Evolutionary conservation across 2,888 invertebrate genomes (phyloP).

Genomic region (Agriopis aurantiaria): DNA sequence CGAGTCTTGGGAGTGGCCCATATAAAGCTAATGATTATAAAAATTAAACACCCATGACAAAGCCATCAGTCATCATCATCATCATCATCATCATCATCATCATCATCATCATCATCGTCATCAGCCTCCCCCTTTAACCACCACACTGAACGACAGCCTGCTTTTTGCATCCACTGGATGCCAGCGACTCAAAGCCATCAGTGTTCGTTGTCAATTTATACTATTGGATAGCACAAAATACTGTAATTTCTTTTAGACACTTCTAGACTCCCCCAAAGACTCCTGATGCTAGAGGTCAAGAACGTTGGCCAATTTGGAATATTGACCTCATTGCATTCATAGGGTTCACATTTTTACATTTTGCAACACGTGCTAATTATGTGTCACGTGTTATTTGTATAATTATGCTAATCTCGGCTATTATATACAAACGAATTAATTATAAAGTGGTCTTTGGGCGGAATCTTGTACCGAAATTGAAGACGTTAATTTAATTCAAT

Average conservation of each 20-base stretch:
- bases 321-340: neutral
- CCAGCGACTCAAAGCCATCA: too few species aligned
- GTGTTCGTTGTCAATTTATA: too few species aligned
- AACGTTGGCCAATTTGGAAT: neutral
- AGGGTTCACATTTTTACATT: neutral
- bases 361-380: slow-evolving; percentile 9
- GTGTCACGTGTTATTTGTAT: too few species aligned
- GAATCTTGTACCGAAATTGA: slow-evolving; percentile 1
- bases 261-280: neutral
- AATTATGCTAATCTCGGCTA: slow-evolving; percentile 4
- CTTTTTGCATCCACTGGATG: too few species aligned
- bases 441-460: neutral
- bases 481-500: neutral
- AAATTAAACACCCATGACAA: too few species aligned
- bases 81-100: too few species aligned
- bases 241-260: neutral
- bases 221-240: neutral
- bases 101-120: too few species aligned
- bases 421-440: neutral
- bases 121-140: too few species aligned
- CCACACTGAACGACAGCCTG: too few species aligned
- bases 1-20: too few species aligned
- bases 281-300: neutral
- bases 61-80: too few species aligned
- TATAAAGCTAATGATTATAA: too few species aligned